Percentiles rank a stretch among this genome's conserved stretches.
Conservation (phyloP, 2,797 vertebrate genomes). For the Hippocampus kuda region DNA sequence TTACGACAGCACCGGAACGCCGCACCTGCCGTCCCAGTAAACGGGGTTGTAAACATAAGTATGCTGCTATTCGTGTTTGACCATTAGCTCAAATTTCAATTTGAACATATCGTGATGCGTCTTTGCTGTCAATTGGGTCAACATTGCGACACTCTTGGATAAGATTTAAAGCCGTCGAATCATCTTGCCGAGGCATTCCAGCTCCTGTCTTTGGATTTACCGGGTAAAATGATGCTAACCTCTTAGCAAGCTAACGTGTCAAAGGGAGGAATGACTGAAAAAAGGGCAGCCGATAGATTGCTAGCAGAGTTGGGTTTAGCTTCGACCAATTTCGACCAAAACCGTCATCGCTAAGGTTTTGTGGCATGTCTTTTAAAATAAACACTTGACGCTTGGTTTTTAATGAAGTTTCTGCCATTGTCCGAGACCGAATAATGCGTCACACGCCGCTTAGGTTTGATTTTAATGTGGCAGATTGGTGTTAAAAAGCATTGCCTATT, state of each 20-base stretch:
- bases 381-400: neutral
- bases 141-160: neutral
- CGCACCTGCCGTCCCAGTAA: neutral
- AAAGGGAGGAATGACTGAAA: neutral
- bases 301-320: neutral
- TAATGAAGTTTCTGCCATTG: neutral
- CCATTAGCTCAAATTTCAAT: neutral
- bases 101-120: neutral
- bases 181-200: neutral
- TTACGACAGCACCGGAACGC: neutral
- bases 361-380: neutral
- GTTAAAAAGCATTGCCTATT: neutral
- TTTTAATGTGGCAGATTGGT: neutral
- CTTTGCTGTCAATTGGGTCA: neutral
- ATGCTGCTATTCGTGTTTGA: neutral
- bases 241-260: neutral
- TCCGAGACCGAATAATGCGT: neutral
- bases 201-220: neutral
- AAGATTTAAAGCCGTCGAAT: neutral
- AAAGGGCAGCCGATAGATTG: neutral
- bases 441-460: neutral
- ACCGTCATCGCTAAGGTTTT: neutral
- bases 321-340: neutral
- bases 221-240: slow-evolving; percentile 3
- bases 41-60: neutral